These are phyloP conservation scores for Dynastes hyllus DNA, from an alignment of 2,888 invertebrate species.

Conservation along the genomic window DNA sequence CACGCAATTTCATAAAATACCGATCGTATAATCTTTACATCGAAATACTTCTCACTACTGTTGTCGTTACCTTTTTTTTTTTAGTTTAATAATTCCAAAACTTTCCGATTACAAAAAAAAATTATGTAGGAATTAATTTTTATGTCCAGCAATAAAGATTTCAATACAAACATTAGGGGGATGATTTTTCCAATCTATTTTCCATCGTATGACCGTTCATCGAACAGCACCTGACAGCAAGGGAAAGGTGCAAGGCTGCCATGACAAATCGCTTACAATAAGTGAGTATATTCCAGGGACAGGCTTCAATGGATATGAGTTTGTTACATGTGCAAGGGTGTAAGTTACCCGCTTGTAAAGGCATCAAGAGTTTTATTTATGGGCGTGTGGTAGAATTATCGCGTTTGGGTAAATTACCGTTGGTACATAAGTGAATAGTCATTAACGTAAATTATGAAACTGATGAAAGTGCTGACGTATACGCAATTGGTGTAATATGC, in stretches of 20 bases:
- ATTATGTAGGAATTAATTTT: background rate
- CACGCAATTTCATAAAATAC: conserved; percentile 10
- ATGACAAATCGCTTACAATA: conserved; percentile 29
- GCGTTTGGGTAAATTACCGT: background rate
- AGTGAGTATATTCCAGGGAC: background rate
- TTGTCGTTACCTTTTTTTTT: background rate
- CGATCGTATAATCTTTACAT: background rate
- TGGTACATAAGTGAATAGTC: background rate
- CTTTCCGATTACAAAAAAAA: background rate
- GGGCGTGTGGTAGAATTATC: background rate
- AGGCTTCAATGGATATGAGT: conserved; percentile 34
- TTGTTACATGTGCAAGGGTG: background rate
- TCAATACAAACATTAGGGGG: conserved; percentile 37
- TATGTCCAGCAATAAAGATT: conserved; percentile 1
- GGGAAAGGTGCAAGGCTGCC: conserved; percentile 11
- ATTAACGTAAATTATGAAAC: background rate
- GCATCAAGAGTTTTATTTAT: background rate
- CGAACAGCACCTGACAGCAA: conserved; percentile 4
- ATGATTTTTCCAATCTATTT: conserved; percentile 19
- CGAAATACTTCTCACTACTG: background rate
- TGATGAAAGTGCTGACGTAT: background rate
- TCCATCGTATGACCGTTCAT: background rate
- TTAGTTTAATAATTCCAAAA: background rate
- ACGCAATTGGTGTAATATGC: too few species aligned
- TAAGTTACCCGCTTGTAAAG: background rate